Percentiles rank a stretch among this genome's conserved stretches.
These are phyloP conservation scores for Aphidius ervi DNA, from an alignment of 1,140 invertebrate genomes.

Conservation along the genomic window DNA sequence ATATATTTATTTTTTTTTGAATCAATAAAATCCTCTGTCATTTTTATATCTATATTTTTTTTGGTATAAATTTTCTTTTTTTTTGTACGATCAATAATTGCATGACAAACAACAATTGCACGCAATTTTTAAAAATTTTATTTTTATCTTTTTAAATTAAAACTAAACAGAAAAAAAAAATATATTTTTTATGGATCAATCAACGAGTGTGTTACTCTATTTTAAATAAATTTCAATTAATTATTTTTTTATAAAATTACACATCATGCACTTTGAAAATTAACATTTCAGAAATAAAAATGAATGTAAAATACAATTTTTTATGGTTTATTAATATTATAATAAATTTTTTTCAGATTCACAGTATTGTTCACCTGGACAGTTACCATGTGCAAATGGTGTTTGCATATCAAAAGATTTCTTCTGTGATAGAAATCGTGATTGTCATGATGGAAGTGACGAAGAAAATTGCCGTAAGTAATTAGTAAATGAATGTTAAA, in stretches of 20 bases:
- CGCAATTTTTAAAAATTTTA: slow-evolving; percentile 20
- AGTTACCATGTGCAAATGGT: slow-evolving; percentile 60
- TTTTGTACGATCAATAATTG: slow-evolving; percentile 24
- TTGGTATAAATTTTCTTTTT: background rate
- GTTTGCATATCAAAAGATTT: slow-evolving; percentile 55
- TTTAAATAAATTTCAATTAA: too few relatives aligned
- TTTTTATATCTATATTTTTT: background rate
- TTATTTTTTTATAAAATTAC: background rate
- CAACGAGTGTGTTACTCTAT: too few relatives aligned
- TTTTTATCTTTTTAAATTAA: background rate
- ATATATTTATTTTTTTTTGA: slow-evolving; percentile 3
- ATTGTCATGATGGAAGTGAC: slow-evolving; percentile 72
- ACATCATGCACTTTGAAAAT: background rate
- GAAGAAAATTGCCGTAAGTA: slow-evolving; percentile 67
- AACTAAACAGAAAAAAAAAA: background rate
- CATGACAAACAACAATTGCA: slow-evolving; percentile 36
- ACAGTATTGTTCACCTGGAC: slow-evolving; percentile 46
- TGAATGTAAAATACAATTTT: background rate
- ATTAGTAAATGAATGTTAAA: background rate
- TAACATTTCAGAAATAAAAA: background rate
- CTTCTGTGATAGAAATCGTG: slow-evolving; percentile 55
- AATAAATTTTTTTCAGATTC: slow-evolving; percentile 20
- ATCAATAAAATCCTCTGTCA: slow-evolving; percentile 4
- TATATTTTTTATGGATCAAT: too few relatives aligned
- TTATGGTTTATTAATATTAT: slow-evolving; percentile 1